A percentile compares a stretch with the other conserved stretches of the same genome.
Evolutionary conservation across 2,797 vertebrate genomes (phyloP).

Genomic region (Coccyzus lansbergi): DNA sequence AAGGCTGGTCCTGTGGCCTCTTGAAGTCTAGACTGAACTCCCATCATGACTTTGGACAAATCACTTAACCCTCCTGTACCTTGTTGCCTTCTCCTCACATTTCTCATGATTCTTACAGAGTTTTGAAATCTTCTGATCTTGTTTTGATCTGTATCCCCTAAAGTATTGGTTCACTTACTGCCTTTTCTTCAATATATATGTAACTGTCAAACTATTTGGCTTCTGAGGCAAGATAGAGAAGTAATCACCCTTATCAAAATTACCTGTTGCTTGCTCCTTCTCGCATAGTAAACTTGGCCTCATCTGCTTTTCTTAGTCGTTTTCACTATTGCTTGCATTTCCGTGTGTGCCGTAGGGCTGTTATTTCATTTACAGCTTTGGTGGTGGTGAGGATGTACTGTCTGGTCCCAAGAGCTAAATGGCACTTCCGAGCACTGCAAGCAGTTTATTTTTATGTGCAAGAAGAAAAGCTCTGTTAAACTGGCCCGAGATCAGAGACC

Average conservation of each 20-base stretch:
- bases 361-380: neutral
- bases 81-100: neutral
- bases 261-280: neutral
- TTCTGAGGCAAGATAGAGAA: neutral
- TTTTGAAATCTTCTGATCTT: neutral
- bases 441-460: neutral
- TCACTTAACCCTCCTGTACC: neutral
- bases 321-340: neutral
- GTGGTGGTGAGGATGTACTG: neutral
- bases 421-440: neutral
- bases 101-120: neutral
- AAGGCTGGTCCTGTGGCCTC: neutral
- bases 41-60: neutral
- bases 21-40: neutral
- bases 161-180: neutral
- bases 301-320: neutral
- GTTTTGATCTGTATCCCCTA: neutral
- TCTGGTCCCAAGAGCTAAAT: neutral
- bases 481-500: slow-evolving; percentile 14
- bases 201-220: neutral
- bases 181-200: neutral
- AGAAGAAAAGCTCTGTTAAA: slow-evolving; percentile 36
- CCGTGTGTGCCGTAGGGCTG: neutral
- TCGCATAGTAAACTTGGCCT: neutral
- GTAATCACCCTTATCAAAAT: neutral